Conservation (phyloP, 2,797 vertebrate species). For the Caiman crocodilus region DNA sequence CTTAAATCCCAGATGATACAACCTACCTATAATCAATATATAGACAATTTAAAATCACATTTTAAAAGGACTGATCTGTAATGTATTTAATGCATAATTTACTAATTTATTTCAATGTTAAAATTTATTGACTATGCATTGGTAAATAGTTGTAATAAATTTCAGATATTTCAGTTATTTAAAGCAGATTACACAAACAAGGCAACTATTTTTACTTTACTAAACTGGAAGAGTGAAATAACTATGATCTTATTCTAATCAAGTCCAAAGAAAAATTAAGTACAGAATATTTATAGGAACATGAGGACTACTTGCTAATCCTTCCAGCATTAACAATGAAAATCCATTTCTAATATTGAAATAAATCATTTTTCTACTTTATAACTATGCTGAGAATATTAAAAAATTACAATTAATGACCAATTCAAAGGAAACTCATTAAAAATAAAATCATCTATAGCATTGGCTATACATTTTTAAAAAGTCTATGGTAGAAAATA, state of each 20-base stretch:
- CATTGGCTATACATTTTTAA: background rate
- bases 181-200: background rate
- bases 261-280: background rate
- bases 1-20: too few relatives aligned
- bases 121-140: background rate
- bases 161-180: background rate
- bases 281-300: background rate
- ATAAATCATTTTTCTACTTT: background rate
- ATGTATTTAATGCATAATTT: background rate
- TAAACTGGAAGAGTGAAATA: background rate
- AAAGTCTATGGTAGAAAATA: background rate
- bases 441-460: background rate
- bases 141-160: background rate
- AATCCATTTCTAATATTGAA: background rate
- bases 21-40: too few relatives aligned
- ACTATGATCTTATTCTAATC: too few relatives aligned
- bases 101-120: background rate
- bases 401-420: background rate
- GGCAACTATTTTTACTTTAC: background rate
- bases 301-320: background rate
- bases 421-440: background rate
- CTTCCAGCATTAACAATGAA: background rate
- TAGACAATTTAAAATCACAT: background rate
- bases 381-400: background rate
- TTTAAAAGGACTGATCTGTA: background rate